Percentiles rank a stretch among this genome's conserved stretches.
phyloP scores from a whole-genome alignment of 2,113 vertebrate species.

The Silurus meridionalis region DNA sequence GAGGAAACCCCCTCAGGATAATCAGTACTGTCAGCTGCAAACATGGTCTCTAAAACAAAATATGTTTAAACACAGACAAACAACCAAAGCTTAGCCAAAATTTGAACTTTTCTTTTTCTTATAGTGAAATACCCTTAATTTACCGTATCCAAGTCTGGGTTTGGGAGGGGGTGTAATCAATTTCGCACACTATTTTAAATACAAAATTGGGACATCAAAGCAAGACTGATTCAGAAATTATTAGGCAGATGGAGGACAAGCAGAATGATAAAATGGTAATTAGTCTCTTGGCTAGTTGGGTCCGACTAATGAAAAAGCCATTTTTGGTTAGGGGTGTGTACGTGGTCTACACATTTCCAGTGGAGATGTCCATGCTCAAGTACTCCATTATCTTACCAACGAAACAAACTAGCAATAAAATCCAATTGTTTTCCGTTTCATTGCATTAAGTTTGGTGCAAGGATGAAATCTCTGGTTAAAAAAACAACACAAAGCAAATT shows the following conservation, averaged over 20 bases:
- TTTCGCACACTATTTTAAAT: conserved; percentile 88
- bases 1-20: conserved; percentile 44
- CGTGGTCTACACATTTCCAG: conserved; percentile 12
- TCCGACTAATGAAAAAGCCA: conserved; percentile 45
- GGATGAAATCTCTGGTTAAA: background rate
- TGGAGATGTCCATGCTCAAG: background rate
- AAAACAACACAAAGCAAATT: background rate
- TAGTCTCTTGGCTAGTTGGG: conserved; percentile 82
- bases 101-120: background rate
- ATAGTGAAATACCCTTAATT: background rate
- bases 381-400: background rate
- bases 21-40: conserved; percentile 24
- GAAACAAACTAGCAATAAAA: background rate
- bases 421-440: background rate
- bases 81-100: background rate
- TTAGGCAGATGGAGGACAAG: conserved; percentile 85
- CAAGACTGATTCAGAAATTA: conserved; percentile 87
- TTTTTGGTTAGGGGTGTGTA: conserved; percentile 33
- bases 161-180: conserved; percentile 79
- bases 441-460: background rate
- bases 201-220: conserved; percentile 92
- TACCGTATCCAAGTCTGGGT: background rate
- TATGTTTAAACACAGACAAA: conserved; percentile 59
- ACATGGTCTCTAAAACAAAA: conserved; percentile 54
- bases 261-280: conserved; percentile 88